Base-by-base conservation (phyloP, 1,140 invertebrate genomes). In the Meloidogyne hapla region DNA sequence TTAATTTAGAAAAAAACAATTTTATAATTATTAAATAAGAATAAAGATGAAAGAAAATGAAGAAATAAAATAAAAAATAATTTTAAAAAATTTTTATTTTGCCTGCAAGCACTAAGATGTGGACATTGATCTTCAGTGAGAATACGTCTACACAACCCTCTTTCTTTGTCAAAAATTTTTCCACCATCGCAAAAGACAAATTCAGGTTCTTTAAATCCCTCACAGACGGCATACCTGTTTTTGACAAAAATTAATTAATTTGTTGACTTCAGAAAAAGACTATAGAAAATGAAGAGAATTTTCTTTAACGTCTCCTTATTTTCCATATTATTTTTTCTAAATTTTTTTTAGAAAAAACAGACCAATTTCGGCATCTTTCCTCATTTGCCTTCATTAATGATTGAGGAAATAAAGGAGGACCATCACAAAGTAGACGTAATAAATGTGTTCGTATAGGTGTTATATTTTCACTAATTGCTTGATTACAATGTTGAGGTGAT, bases 111-210 rank as follows among this genome's bases (percentile, higher is more conserved):
- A 18, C 75, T 66, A 23, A 69, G 28, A 28, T 69, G 33, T 23
- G 75, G 75, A 61, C 75, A 76, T 18, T 71, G 75, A 13, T 76
- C 75, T 15, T 64, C 69, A 9, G 69, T 28, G n/a, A 69, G 68
- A 26, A 71, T 62, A 1, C 75, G 67, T 33, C 75, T 23, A 62
- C 75, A 76, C n/a, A 71, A 38, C 26, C 21, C 21, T 26, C 63
- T 56, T 33, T 26, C n/a, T 62, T 21, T 8, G 69, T 76, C 75
- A 42, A 69, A 76, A 28, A 76, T 76, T 64, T 76, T 76, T 48
- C 75, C 75, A 13, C 28, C 38, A 42, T 76, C 75, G 23, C 75
- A 76, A 33, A 71, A 76, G 0, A 76, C 56, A 26, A 76, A 73
- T 42, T 76, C 75, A 8, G 67, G 48, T n/a, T 73, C 64, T 6